A percentile compares a stretch with the other conserved stretches of the same genome.
phyloP scores from a whole-genome alignment of 1,140 invertebrate genomes.

The Bradynema listronoti region DNA sequence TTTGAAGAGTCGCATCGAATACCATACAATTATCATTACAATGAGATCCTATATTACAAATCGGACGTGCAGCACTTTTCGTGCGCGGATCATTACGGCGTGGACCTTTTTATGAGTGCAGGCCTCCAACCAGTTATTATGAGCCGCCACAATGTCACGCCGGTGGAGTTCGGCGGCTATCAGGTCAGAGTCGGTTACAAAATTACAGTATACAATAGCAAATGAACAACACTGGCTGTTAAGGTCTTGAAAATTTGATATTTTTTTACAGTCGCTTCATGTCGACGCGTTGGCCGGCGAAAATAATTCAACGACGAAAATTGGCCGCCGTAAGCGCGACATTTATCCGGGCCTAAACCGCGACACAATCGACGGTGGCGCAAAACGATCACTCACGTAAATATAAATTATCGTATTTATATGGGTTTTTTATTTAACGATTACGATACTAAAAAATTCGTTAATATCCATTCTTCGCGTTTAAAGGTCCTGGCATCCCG shows the following conservation, averaged over 20 bases:
- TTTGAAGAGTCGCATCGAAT: slow-evolving; percentile 49
- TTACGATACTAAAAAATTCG: neutral
- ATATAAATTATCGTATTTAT: slow-evolving; percentile 8
- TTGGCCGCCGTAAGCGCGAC: slow-evolving; percentile 25
- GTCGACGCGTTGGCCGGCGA: neutral
- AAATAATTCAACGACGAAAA: slow-evolving; percentile 11
- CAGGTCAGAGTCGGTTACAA: neutral
- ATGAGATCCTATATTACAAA: slow-evolving; percentile 47
- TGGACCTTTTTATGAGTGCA: slow-evolving; percentile 33
- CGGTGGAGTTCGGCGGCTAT: no score
- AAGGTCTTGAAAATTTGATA: neutral
- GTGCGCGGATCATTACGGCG: slow-evolving; percentile 35
- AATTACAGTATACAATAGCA: no score
- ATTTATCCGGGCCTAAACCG: slow-evolving; percentile 46
- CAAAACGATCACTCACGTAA: slow-evolving; percentile 43
- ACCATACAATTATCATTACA: slow-evolving; percentile 47
- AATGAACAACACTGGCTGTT: no score
- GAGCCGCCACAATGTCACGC: slow-evolving; percentile 42
- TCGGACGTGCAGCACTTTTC: slow-evolving; percentile 44
- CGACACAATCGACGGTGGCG: slow-evolving; percentile 51
- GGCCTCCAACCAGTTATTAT: slow-evolving; percentile 19
- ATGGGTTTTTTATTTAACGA: slow-evolving; percentile 4
- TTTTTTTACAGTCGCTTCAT: neutral
- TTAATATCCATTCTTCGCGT: slow-evolving; percentile 9
- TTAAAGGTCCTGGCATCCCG: slow-evolving; percentile 51